Base-by-base conservation (phyloP, 2,797 vertebrate species). In the Sphaeramia orbicularis region DNA sequence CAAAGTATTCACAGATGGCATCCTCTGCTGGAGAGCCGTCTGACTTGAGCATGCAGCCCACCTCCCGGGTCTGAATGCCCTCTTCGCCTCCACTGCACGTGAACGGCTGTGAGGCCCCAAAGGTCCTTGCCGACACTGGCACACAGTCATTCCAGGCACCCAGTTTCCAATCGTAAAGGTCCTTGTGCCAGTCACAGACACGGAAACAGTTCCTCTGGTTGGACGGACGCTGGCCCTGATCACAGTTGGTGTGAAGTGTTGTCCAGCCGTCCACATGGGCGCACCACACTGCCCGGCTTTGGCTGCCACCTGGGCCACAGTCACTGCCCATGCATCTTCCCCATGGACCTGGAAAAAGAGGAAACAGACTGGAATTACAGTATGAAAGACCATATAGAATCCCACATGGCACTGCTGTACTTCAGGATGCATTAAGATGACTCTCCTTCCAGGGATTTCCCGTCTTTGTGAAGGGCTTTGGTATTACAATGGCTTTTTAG, bases 321-420 rank as follows among this genome's bases (percentile, higher is more conserved):
- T 97, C 96, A 2, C 96, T 97, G 80, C 97, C 97, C 97, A 99
- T 99, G 84, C 98, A 99, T 59, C 97, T 91, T 18, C 98, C 97
- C 98, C 98, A 99, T 0, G 96, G 95, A 91, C 98, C 98, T 99
- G 86, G 18, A 60, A 86, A 58, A 71, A 42, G 77, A 48, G 73
- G 2, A 51, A 43, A 85, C 15, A 73, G 12, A 16, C 45, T 42
- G 24, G 40, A 19, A 56, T 78, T 54, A 74, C 27, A 70, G 38
- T 1, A 15, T 35, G 40, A 63, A 44, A 66, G 10, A 58, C 14
- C 21, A 21, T 13, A 30, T 30, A 30, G 30, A 7, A 32, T 6
- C 5, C 6, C 30, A 32, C 30, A 32, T 6, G 7, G 32, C 30
- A 32, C 30, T 32, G 30, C 7, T 27, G 24, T 27, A 27, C 24